Percentiles rank a stretch among this genome's conserved stretches.
phyloP scores from a whole-genome alignment of 2,888 invertebrate genomes.

The Psylliodes chrysocephalus region DNA sequence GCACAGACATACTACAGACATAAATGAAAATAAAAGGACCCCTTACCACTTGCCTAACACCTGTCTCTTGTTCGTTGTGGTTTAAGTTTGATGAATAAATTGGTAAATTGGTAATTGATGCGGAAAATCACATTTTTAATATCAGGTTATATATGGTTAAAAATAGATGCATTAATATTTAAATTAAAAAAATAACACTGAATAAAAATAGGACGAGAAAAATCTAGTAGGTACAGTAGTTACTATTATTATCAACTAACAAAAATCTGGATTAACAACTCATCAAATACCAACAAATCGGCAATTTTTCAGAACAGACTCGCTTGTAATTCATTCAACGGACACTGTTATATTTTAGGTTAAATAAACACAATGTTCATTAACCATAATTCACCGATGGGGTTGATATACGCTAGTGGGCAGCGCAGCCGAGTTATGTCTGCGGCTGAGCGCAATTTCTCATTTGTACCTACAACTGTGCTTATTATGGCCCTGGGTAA shows the following conservation, averaged over 20 bases:
- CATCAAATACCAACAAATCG: slow-evolving; percentile 32
- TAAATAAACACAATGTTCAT: slow-evolving; percentile 64
- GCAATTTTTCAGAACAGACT: slow-evolving; percentile 50
- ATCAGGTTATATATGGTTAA: too few relatives aligned
- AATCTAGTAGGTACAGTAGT: not conserved
- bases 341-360: slow-evolving; percentile 59
- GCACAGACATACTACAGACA: too few relatives aligned
- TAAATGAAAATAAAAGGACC: too few relatives aligned
- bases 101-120: too few relatives aligned
- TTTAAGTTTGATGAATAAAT: too few relatives aligned
- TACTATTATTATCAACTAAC: not conserved
- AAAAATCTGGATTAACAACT: slow-evolving; percentile 13
- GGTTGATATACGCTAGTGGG: slow-evolving; percentile 61
- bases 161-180: too few relatives aligned
- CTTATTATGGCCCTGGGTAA: slow-evolving; percentile 61
- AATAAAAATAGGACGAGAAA: not conserved
- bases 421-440: slow-evolving; percentile 57
- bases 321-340: slow-evolving; percentile 53
- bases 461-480: slow-evolving; percentile 63
- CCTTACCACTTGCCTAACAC: too few relatives aligned
- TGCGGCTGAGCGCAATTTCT: slow-evolving; percentile 61
- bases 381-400: slow-evolving; percentile 60
- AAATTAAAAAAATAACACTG: too few relatives aligned
- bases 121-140: too few relatives aligned
- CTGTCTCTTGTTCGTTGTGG: too few relatives aligned